Base-by-base conservation (phyloP, 92 coral and sea anemone species). In the Siderastrea siderea region DNA sequence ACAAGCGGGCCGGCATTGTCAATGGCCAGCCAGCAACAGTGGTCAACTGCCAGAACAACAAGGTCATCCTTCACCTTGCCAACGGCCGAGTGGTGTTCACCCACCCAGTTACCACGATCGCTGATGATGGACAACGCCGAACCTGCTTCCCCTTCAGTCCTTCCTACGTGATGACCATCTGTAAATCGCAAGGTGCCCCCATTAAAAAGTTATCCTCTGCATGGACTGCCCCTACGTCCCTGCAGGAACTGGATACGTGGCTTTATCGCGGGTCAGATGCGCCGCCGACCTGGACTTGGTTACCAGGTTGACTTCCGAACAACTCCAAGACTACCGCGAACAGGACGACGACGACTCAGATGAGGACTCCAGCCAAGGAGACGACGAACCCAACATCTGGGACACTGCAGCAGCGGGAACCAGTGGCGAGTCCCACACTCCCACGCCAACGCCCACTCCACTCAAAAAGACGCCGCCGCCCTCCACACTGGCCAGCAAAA, bases 231-330 rank as follows among this genome's bases (percentile, higher is more conserved):
- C 19, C 9, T 11, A 11, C 13, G 65, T 77, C 19, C 67, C 82
- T 15, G 58, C 82, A 5, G 82, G 82, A 51, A 50, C 49, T 17
- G 81, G 61, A 14, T 76, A 76, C 9, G 81, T 76, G 11, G 81
- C 81, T 4, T 76, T 76, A 49, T 76, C 81, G 61, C 68, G 81
- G 4, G 12, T 59, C 15, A 53, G 64, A 59, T 8, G 12, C 1
- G 64, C 64, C 12, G 12, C 9, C 3, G 64, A 59, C 64, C 4
- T 59, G 14, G 15, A 8, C 1, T 59, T 59, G 15, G 15, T 59
- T 3, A 14, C n/a, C 3, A 16, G 4, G 4, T 8, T 59, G 64
- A 59, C 12, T 7, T 3, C 14, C 15, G 12, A 59, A 8, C 64
- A 59, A 12, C 64, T 59, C 38, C 38, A 26, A 26, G 38, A 26